phyloP scores from a whole-genome alignment of 2,888 invertebrate species.

The Ophion obscuratus region DNA sequence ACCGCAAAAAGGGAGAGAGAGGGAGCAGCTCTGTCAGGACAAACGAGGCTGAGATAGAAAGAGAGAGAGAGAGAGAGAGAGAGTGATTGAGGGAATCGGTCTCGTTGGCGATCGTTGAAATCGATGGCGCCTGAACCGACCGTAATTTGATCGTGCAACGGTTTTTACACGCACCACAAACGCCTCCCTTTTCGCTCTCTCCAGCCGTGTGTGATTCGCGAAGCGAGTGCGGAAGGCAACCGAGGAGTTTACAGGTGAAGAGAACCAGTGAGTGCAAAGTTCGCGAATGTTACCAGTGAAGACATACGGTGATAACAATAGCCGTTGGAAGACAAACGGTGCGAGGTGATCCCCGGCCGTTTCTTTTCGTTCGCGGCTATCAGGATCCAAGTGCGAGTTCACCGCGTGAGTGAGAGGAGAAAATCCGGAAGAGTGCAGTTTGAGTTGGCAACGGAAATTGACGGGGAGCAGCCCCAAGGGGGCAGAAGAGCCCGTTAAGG shows the following conservation, averaged over 20 bases:
- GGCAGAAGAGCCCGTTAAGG: constrained; percentile 73
- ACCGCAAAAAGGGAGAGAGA: too few relatives aligned
- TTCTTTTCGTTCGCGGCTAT: too few relatives aligned
- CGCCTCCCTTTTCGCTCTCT: constrained; percentile 15
- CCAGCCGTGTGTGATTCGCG: constrained; percentile 14
- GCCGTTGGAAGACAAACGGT: constrained; percentile 17
- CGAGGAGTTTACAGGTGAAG: too few relatives aligned
- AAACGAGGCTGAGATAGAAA: too few relatives aligned
- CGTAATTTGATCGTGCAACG: constrained; percentile 47
- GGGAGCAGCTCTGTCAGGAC: background rate
- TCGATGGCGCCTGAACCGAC: constrained; percentile 49
- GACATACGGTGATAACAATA: too few relatives aligned
- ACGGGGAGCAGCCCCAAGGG: constrained; percentile 30
- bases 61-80: background rate
- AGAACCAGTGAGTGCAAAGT: constrained; percentile 13
- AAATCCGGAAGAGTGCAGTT: constrained; percentile 64
- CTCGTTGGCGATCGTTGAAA: constrained; percentile 49
- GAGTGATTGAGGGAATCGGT: constrained; percentile 6
- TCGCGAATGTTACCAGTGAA: constrained; percentile 25
- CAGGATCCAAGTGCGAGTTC: too few relatives aligned
- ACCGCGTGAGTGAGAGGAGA: too few relatives aligned
- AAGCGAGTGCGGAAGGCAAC: background rate
- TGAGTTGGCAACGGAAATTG: constrained; percentile 32
- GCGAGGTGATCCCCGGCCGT: background rate
- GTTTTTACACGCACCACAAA: background rate